Evolutionary conservation across 2,888 invertebrate species (phyloP).

Genomic region (Melanotus villosus): DNA sequence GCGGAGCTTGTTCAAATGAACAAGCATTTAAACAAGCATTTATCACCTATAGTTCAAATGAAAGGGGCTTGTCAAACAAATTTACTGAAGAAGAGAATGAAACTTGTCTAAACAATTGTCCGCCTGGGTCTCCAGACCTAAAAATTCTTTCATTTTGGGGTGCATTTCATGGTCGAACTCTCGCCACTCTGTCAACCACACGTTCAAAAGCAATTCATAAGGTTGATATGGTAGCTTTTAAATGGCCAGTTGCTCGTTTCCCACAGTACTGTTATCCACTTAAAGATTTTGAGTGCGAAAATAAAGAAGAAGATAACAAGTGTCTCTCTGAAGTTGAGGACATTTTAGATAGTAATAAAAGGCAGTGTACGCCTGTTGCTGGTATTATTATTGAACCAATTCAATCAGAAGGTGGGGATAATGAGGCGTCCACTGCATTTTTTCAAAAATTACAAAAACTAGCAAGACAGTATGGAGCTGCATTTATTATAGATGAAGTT

Average conservation of each 20-base stretch:
- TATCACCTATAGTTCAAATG: conserved; percentile 83
- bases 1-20: conserved; percentile 97
- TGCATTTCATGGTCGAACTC: conserved; percentile 95
- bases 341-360: conserved; percentile 79
- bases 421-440: conserved; percentile 91
- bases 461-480: conserved; percentile 82
- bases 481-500: conserved; percentile 95
- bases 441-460: conserved; percentile 88
- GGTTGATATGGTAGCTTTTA: conserved; percentile 92
- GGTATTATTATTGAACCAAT: conserved; percentile 96
- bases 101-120: conserved; percentile 86
- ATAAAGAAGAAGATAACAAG: conserved; percentile 84
- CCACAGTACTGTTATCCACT: conserved; percentile 95
- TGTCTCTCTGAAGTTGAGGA: conserved; percentile 80
- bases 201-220: conserved; percentile 97
- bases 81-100: conserved; percentile 84
- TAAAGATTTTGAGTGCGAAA: conserved; percentile 82
- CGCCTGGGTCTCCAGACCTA: conserved; percentile 89
- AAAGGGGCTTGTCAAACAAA: conserved; percentile 76
- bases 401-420: conserved; percentile 97
- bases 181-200: conserved; percentile 88
- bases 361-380: conserved; percentile 85
- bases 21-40: conserved; percentile 96
- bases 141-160: conserved; percentile 90
- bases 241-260: conserved; percentile 96